Conservation (phyloP, 2,888 invertebrate genomes). For the Holacanthella duospinosa region DNA sequence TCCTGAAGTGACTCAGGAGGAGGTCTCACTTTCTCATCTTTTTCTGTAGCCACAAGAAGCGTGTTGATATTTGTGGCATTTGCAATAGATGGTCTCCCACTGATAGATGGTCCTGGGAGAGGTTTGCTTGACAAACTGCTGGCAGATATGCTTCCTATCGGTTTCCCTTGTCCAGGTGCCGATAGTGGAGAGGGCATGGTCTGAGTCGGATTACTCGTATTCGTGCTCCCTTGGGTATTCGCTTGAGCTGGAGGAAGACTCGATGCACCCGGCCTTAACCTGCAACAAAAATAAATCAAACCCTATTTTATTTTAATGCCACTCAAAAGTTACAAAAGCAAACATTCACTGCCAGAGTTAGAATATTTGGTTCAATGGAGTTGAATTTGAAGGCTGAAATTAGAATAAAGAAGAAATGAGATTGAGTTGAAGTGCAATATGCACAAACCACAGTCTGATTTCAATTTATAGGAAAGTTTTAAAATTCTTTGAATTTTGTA, state of each 20-base stretch:
- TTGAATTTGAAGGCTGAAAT: no score
- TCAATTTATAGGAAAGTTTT: no score
- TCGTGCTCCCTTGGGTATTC: not conserved
- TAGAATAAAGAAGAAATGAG: no score
- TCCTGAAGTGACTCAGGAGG: conserved; percentile 92
- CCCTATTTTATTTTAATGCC: no score
- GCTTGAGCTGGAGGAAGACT: conserved; percentile 50
- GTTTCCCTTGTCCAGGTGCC: conserved; percentile 12
- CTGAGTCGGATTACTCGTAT: not conserved
- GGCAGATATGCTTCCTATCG: not conserved
- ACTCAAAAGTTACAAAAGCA: no score
- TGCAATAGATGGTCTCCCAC: conserved; percentile 71
- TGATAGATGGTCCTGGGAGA: conserved; percentile 36
- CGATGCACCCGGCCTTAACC: conserved; percentile 45
- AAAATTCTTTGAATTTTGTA: no score
- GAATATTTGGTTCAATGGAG: no score
- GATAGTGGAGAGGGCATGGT: not conserved
- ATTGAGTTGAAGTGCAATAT: no score
- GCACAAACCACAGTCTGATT: no score
- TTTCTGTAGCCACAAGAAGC: conserved; percentile 81
- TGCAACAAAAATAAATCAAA: no score
- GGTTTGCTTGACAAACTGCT: no score
- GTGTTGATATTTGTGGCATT: conserved; percentile 98
- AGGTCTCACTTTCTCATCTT: conserved; percentile 76
- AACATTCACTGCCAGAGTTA: no score